Evolutionary conservation across 2,888 invertebrate species (phyloP).

Genomic region (Rhamnusium bicolor): DNA sequence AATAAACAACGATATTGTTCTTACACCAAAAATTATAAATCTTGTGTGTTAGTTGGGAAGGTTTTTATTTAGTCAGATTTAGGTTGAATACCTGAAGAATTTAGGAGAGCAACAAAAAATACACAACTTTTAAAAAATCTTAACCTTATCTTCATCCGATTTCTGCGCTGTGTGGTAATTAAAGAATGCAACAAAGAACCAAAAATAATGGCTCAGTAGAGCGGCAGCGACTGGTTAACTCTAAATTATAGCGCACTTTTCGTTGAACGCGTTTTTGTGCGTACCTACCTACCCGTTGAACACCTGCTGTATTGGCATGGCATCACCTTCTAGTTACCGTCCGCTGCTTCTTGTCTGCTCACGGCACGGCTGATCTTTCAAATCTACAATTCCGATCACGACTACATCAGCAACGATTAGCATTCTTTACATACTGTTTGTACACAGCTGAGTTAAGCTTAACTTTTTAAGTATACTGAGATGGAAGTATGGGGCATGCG

Average conservation of each 20-base stretch:
- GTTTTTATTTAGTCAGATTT: too few relatives aligned
- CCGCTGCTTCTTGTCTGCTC: slow-evolving; percentile 15
- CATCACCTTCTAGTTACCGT: slow-evolving; percentile 30
- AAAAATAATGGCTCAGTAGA: slow-evolving; percentile 6
- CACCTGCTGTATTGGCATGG: slow-evolving; percentile 21
- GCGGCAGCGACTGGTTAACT: not conserved
- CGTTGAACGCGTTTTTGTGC: slow-evolving; percentile 22
- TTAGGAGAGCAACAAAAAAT: too few relatives aligned
- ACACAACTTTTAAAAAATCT: too few relatives aligned
- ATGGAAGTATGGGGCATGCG: slow-evolving; percentile 9
- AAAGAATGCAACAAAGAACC: not conserved
- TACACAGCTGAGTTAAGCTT: slow-evolving; percentile 25
- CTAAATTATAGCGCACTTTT: slow-evolving; percentile 19
- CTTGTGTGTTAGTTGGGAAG: too few relatives aligned
- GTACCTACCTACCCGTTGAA: not conserved
- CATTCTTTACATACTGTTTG: slow-evolving; percentile 37
- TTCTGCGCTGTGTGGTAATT: not conserved
- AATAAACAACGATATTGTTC: too few relatives aligned
- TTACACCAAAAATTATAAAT: too few relatives aligned
- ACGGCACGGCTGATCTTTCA: not conserved
- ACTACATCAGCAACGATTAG: slow-evolving; percentile 30
- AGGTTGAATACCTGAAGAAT: too few relatives aligned
- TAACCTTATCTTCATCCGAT: too few relatives aligned
- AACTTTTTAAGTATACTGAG: slow-evolving; percentile 12
- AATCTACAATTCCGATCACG: slow-evolving; percentile 34